These are phyloP conservation scores for Dione vanillae DNA, from an alignment of 2,888 invertebrate genomes.

Conservation along the genomic window DNA sequence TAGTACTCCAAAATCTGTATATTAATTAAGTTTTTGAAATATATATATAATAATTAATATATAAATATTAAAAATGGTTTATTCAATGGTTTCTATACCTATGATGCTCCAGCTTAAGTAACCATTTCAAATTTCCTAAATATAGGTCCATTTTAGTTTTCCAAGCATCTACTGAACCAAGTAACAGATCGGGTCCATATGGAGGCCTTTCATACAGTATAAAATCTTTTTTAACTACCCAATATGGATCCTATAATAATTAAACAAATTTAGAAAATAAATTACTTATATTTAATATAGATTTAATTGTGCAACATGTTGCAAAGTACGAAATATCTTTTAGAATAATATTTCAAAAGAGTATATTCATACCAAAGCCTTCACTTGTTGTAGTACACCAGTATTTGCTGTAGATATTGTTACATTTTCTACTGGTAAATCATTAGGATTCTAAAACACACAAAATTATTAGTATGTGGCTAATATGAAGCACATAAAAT, in stretches of 20 bases:
- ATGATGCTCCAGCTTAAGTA: constrained; percentile 87
- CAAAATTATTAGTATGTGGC: constrained; percentile 41
- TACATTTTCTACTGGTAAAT: constrained; percentile 82
- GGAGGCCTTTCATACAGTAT: constrained; percentile 84
- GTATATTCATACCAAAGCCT: constrained; percentile 85
- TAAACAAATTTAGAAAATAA: background rate
- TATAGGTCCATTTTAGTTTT: constrained; percentile 84
- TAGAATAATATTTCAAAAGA: background rate
- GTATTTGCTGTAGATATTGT: constrained; percentile 72
- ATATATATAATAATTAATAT: background rate
- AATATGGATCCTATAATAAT: constrained; percentile 77
- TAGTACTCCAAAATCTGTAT: constrained; percentile 88
- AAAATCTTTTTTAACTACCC: constrained; percentile 83
- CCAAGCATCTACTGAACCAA: constrained; percentile 87
- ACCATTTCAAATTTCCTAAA: constrained; percentile 87
- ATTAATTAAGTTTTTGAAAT: constrained; percentile 4
- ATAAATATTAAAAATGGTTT: background rate
- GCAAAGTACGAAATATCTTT: background rate
- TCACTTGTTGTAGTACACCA: constrained; percentile 81
- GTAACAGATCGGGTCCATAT: constrained; percentile 73
- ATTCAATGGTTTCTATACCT: constrained; percentile 78
- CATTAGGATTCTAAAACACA: constrained; percentile 82
- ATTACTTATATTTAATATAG: background rate
- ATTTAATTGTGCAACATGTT: constrained; percentile 12
- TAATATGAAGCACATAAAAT: constrained; percentile 11